Base-by-base conservation (phyloP, 2,888 invertebrate species). In the Phanerotoma sp. region DNA sequence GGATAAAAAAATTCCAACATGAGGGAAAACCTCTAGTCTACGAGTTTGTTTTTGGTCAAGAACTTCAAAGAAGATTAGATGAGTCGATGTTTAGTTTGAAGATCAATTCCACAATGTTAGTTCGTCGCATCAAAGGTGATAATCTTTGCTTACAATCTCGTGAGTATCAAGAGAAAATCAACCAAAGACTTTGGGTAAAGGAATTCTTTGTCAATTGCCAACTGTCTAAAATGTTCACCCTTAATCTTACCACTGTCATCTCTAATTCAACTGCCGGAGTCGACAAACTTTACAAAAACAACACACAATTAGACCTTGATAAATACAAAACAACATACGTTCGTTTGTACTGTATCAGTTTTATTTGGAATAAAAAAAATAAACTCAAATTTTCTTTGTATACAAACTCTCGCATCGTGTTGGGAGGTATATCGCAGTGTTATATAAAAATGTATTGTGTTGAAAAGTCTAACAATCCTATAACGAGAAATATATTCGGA, bases 171-270 rank as follows among this genome's bases (percentile, higher is more conserved):
- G 25, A 37, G 20, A 48, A n/a, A n/a, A 48, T 48, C 28, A 49
- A 56, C 54, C 57, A 40, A 45, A 49, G 54, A 53, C 46, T 49
- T 51, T 52, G 38, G 48, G 56, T 58, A 37, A 35, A 37, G 37
- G 35, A 47, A 33, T 35, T 9, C 7, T 10, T 15, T 22, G 25
- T 21, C 33, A 33, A 22, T 47, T 35, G 30, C 13, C 18, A 18
- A 56, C 54, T 49, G 57, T 54, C 60, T 63, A 65, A 63, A 62
- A 64, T 59, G 58, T 61, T 63, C 60, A n/a, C n/a, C 57, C 60
- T 59, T 37, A 41, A 41, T 38, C 35, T 41, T 21, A 46, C 44
- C 28, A 38, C 44, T 46, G 30, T 16, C 4, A 18, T 15, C 32
- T 47, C 30, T 38, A 38, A 38, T 38, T 16, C 18, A 38, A 38